Percentiles rank a stretch among this genome's conserved stretches.
Evolutionary conservation across 2,113 vertebrate species (phyloP).

Genomic region (Eurystomus gularis): DNA sequence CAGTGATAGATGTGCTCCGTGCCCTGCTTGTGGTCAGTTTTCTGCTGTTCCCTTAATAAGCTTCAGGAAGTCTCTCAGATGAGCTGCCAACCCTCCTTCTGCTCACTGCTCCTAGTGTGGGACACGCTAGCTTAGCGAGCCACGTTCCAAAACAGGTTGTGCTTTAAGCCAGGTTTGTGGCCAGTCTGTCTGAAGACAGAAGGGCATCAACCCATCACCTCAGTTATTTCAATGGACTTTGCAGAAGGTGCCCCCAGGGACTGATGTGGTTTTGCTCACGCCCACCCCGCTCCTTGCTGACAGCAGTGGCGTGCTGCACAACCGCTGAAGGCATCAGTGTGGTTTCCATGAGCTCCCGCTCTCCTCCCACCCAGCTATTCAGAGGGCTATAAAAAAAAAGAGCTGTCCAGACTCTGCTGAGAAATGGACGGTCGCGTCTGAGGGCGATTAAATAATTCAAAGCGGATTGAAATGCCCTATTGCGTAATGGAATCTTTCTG

Average conservation of each 20-base stretch:
- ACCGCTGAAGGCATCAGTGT: background rate
- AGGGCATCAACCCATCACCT: background rate
- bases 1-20: accelerated
- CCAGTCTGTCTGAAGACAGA: background rate
- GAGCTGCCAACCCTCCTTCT: background rate
- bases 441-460: conserved; percentile 31
- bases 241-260: background rate
- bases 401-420: conserved; percentile 7
- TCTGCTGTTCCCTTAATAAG: background rate
- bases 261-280: background rate
- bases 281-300: background rate
- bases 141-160: background rate
- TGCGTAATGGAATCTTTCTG: conserved; percentile 26
- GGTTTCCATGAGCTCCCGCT: background rate
- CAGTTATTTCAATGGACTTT: accelerated
- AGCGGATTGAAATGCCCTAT: background rate
- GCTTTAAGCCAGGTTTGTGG: background rate
- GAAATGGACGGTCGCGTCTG: background rate
- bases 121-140: background rate
- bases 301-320: background rate
- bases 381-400: background rate
- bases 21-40: background rate
- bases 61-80: background rate
- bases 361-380: background rate
- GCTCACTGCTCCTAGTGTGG: background rate